phyloP scores from a whole-genome alignment of 2,113 vertebrate species.

The Clinocottus analis region DNA sequence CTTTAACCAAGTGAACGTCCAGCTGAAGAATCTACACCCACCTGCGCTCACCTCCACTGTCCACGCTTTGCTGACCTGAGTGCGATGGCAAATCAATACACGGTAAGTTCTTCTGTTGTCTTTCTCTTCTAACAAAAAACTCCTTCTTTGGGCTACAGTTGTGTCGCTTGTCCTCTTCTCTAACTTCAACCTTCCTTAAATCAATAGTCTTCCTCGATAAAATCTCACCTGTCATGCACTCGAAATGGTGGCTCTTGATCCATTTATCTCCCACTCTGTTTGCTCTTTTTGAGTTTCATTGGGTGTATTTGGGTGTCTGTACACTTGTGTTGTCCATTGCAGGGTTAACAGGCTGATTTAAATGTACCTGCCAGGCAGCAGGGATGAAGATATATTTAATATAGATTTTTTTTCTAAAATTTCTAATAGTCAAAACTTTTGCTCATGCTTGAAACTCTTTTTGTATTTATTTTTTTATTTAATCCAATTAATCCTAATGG shows the following conservation, averaged over 20 bases:
- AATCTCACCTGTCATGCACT: background rate
- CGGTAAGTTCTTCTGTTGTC: slow-evolving; percentile 59
- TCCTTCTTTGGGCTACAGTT: background rate
- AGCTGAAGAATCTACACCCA: slow-evolving; percentile 36
- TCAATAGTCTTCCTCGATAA: background rate
- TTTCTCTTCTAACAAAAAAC: background rate
- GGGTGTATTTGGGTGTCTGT: background rate
- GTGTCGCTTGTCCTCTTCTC: background rate
- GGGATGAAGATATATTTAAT: background rate
- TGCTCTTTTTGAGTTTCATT: slow-evolving; percentile 13
- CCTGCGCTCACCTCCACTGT: slow-evolving; percentile 36
- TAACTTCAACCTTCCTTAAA: background rate
- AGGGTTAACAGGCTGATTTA: background rate
- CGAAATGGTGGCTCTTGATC: background rate
- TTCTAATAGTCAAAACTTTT: background rate
- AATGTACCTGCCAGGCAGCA: background rate
- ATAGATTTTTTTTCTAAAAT: background rate
- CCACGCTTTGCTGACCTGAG: slow-evolving; percentile 26
- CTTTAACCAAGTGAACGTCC: slow-evolving; percentile 33
- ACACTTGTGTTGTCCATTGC: background rate
- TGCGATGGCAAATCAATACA: slow-evolving; percentile 74
- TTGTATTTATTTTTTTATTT: background rate
- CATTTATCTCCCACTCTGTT: slow-evolving; percentile 4
- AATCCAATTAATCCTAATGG: background rate
- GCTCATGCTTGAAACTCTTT: background rate